A percentile compares a stretch with the other conserved stretches of the same genome.
phyloP scores from a whole-genome alignment of 2,113 vertebrate species.

The Prunella fulvescens region DNA sequence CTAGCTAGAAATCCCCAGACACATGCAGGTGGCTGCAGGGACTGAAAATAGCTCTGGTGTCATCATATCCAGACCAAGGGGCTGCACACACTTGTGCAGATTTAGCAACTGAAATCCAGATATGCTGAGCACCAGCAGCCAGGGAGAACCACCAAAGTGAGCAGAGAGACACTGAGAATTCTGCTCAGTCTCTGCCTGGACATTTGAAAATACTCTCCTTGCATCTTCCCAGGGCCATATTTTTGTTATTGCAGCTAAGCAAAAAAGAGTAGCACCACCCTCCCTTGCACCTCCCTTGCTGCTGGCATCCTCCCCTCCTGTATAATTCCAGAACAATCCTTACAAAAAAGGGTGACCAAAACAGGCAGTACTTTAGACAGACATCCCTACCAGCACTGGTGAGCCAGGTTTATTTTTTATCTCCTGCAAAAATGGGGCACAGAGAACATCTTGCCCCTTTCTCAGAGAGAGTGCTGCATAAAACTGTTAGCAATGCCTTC shows the following conservation, averaged over 20 bases:
- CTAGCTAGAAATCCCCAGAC: neutral
- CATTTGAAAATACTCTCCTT: neutral
- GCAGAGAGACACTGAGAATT: neutral
- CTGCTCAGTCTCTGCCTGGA: neutral
- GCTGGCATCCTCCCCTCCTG: neutral
- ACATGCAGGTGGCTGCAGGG: slow-evolving; percentile 14
- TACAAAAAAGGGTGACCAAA: neutral
- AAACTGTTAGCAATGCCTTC: neutral
- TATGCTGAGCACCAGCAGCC: rapidly evolving
- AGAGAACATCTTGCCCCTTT: neutral
- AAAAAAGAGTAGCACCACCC: neutral
- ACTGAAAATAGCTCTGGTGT: neutral
- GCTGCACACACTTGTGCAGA: neutral
- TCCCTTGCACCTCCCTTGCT: neutral
- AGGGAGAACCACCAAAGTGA: neutral
- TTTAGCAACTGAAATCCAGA: slow-evolving; percentile 36
- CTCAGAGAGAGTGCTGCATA: neutral
- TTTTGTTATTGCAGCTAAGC: neutral
- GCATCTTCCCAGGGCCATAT: neutral
- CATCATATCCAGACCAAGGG: neutral
- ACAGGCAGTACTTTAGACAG: neutral
- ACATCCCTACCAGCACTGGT: neutral
- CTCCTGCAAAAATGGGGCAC: neutral
- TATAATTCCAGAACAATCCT: neutral
- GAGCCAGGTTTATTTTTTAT: neutral